Evolutionary conservation across 2,797 vertebrate genomes (phyloP).

Genomic region (Scarus forsteni): DNA sequence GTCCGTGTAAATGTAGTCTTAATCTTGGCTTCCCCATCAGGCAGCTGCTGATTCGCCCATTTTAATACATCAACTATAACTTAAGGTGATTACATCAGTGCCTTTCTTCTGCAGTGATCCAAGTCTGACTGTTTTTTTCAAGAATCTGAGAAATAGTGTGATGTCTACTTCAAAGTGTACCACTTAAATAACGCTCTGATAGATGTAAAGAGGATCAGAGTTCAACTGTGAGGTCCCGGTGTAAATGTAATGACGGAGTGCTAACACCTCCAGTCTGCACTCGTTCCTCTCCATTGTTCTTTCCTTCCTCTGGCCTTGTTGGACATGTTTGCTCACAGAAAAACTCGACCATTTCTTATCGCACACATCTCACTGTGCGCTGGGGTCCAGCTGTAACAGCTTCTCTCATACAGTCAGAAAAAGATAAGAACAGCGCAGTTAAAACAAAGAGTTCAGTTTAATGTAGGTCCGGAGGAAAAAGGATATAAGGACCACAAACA

Average conservation of each 20-base stretch:
- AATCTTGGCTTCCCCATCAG: too few relatives aligned
- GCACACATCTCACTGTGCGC: conserved; percentile 26
- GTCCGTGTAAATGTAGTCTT: too few relatives aligned
- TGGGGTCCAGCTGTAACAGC: conserved; percentile 42
- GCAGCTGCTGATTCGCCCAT: too few relatives aligned
- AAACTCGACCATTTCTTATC: conserved; percentile 39
- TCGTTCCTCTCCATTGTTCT: conserved; percentile 42
- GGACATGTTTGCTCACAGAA: conserved; percentile 30
- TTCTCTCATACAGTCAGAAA: conserved; percentile 19
- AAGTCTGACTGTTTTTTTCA: too few relatives aligned
- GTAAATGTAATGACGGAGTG: conserved; percentile 13
- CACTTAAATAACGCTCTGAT: neutral
- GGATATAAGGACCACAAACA: conserved; percentile 22
- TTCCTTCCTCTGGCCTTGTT: conserved; percentile 52
- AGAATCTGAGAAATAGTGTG: too few relatives aligned
- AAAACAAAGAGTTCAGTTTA: conserved; percentile 23
- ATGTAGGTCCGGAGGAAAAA: conserved; percentile 39
- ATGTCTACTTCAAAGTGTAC: too few relatives aligned
- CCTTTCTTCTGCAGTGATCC: too few relatives aligned
- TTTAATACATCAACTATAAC: too few relatives aligned
- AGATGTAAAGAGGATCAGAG: conserved; percentile 2
- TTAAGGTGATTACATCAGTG: too few relatives aligned
- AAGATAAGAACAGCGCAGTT: conserved; percentile 20
- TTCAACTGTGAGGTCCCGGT: conserved; percentile 1
- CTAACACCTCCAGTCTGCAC: conserved; percentile 29